A percentile compares a stretch with the other conserved stretches of the same genome.
Evolutionary conservation across 2,888 invertebrate genomes (phyloP).

Genomic region (Eilema sororculum): DNA sequence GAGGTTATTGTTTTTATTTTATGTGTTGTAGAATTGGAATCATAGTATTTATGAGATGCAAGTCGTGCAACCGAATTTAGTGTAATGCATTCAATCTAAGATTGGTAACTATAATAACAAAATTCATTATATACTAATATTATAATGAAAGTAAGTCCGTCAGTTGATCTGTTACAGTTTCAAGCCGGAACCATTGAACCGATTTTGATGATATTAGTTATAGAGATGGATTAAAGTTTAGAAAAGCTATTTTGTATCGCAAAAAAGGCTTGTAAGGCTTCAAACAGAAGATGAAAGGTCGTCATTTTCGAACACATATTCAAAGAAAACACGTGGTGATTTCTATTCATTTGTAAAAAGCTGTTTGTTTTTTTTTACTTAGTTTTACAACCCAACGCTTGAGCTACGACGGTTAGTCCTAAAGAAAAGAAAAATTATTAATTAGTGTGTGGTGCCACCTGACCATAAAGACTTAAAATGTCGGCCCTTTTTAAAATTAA

Average conservation of each 20-base stretch:
- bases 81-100: background rate
- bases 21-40: constrained; percentile 11
- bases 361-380: background rate
- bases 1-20: constrained; percentile 2
- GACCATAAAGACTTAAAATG: background rate
- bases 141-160: too few species aligned
- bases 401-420: background rate
- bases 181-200: too few species aligned
- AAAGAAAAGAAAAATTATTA: background rate
- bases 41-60: constrained; percentile 10
- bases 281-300: too few species aligned
- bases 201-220: too few species aligned
- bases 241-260: too few species aligned
- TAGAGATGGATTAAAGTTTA: too few species aligned
- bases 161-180: too few species aligned
- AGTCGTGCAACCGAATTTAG: background rate
- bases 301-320: too few species aligned
- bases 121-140: too few species aligned
- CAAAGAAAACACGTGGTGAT: background rate
- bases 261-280: too few species aligned
- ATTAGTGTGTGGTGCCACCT: background rate
- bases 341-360: background rate
- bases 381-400: background rate
- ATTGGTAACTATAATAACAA: too few species aligned
- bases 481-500: background rate